Evolutionary conservation across 1,140 invertebrate genomes (phyloP).

Genomic region (Musca domestica): DNA sequence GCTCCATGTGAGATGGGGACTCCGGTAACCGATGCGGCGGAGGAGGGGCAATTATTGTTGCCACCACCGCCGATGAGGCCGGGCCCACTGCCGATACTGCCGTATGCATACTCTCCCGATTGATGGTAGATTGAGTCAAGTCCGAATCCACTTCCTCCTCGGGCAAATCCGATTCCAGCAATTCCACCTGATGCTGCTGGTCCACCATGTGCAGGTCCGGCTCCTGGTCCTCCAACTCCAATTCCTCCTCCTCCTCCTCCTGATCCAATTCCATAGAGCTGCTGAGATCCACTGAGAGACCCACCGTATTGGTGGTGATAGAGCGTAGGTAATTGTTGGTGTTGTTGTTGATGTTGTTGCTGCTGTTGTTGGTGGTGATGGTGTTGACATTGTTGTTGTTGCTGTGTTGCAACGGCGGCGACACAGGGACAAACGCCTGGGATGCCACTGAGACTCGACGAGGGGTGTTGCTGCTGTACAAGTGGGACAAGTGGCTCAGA

Average conservation of each 20-base stretch:
- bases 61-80: constrained; percentile 35
- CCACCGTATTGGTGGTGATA: constrained; percentile 46
- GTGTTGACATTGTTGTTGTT: constrained; percentile 48
- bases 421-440: constrained; percentile 52
- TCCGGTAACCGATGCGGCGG: constrained; percentile 52
- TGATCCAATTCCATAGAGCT: constrained; percentile 54
- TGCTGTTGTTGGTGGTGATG: constrained; percentile 37
- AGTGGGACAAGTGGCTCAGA: constrained; percentile 55
- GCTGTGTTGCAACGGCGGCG: constrained; percentile 43
- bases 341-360: constrained; percentile 39
- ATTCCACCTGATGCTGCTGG: constrained; percentile 26
- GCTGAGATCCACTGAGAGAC: constrained; percentile 53
- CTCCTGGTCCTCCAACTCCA: constrained; percentile 33
- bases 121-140: constrained; percentile 54
- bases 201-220: constrained; percentile 27
- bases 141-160: constrained; percentile 55
- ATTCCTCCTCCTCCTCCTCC: constrained; percentile 41
- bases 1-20: constrained; percentile 44
- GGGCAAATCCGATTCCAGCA: constrained; percentile 46
- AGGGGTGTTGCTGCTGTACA: constrained; percentile 53
- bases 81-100: constrained; percentile 33
- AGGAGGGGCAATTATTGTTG: constrained; percentile 39
- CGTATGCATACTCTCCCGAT: constrained; percentile 53
- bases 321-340: constrained; percentile 47
- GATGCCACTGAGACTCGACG: constrained; percentile 55